A percentile compares a stretch with the other conserved stretches of the same genome.
phyloP scores from a whole-genome alignment of 2,888 invertebrate species.

The Nephrotoma appendiculata region DNA sequence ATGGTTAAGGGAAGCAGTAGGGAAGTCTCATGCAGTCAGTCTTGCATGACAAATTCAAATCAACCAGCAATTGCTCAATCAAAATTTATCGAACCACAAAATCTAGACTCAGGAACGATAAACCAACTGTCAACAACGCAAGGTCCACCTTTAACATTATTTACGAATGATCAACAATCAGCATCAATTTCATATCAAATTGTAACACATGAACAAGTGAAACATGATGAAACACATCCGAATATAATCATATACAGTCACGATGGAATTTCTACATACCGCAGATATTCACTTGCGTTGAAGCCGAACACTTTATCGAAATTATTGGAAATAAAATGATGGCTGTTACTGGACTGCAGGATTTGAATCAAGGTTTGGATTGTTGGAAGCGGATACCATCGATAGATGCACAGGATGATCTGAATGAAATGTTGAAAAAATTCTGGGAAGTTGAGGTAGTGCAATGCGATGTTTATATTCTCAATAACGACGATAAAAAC shows the following conservation, averaged over 20 bases:
- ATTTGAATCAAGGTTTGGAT: neutral
- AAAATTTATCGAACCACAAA: neutral
- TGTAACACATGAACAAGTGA: neutral
- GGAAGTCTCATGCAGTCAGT: no score
- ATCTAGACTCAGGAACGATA: neutral
- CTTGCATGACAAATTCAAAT: neutral
- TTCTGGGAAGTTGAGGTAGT: neutral
- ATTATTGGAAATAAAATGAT: neutral
- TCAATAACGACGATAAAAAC: neutral
- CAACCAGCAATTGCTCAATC: neutral
- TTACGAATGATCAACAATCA: neutral
- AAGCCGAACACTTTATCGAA: neutral
- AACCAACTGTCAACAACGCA: neutral
- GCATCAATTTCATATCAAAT: neutral
- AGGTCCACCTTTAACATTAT: neutral
- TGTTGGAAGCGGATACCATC: neutral
- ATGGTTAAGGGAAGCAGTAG: neutral
- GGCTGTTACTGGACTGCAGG: neutral
- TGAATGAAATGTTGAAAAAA: neutral
- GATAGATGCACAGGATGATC: neutral
- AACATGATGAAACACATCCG: neutral
- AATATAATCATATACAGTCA: neutral
- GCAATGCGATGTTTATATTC: neutral
- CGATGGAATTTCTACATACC: neutral
- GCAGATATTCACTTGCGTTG: neutral